Evolutionary conservation across 2,797 vertebrate species (phyloP).

Genomic region (Mus caroli): DNA sequence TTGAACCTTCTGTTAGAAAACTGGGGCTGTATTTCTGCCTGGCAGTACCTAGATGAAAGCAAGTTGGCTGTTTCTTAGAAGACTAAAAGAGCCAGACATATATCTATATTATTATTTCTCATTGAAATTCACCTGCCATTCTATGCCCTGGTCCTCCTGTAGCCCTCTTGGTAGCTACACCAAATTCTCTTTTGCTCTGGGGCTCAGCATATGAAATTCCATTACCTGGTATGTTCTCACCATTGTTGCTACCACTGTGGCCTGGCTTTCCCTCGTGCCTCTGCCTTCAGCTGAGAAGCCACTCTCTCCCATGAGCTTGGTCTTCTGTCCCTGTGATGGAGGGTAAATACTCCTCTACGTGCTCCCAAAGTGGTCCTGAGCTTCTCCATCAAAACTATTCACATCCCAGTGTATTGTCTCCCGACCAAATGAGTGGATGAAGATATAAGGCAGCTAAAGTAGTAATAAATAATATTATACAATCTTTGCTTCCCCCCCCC

Average conservation of each 20-base stretch:
- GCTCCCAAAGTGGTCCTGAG: background rate
- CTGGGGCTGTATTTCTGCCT: background rate
- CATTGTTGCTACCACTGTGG: background rate
- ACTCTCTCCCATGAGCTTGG: background rate
- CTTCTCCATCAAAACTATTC: background rate
- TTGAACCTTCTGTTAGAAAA: slow-evolving; percentile 11
- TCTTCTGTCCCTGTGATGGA: background rate
- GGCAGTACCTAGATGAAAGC: background rate
- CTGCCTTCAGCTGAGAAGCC: background rate
- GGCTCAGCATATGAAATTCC: background rate
- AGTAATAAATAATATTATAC: background rate
- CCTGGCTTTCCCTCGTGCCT: background rate
- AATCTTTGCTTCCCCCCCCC: background rate
- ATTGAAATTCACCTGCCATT: background rate
- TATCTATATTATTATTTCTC: background rate
- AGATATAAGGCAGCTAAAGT: background rate
- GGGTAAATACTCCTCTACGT: background rate
- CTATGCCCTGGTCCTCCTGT: background rate
- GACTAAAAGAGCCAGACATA: background rate
- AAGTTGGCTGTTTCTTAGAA: background rate
- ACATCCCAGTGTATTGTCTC: fast-evolving
- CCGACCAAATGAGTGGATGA: background rate
- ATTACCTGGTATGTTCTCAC: background rate
- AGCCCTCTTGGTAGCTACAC: background rate
- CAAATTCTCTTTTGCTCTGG: background rate